A percentile compares a stretch with the other conserved stretches of the same genome.
Evolutionary conservation across 1,140 invertebrate species (phyloP).

Genomic region (Idris sp.): DNA sequence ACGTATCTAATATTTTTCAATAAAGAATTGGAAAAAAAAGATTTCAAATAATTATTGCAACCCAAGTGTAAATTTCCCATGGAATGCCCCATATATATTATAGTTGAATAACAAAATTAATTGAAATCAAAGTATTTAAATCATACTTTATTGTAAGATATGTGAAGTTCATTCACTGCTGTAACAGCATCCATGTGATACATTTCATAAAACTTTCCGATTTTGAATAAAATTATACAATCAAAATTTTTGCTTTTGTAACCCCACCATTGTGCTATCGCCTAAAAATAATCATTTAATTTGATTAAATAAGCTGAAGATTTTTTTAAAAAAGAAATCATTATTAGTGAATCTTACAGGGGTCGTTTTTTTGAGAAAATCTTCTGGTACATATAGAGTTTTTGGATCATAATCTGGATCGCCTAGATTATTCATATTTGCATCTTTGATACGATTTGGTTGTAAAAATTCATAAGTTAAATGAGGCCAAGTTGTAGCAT

Average conservation of each 20-base stretch:
- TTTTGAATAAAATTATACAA: slow-evolving; percentile 97
- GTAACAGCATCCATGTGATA: slow-evolving; percentile 99
- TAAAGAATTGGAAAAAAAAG: no score
- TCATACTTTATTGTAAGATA: slow-evolving; percentile 96
- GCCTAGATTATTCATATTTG: slow-evolving; percentile 80
- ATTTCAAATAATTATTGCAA: no score
- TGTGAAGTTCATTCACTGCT: slow-evolving; percentile 91
- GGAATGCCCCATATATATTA: no score
- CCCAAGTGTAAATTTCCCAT: no score
- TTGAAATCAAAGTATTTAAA: no score
- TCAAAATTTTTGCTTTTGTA: slow-evolving; percentile 94
- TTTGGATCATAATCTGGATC: slow-evolving; percentile 92
- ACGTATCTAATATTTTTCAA: no score
- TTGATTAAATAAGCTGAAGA: no score
- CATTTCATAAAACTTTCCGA: slow-evolving; percentile 99
- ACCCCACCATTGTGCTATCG: slow-evolving; percentile 97
- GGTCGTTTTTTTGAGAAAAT: slow-evolving; percentile 86
- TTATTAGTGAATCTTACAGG: slow-evolving; percentile 87
- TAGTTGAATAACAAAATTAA: no score
- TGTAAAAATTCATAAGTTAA: slow-evolving; percentile 89
- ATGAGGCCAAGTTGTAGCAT: slow-evolving; percentile 84
- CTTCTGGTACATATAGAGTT: slow-evolving; percentile 90
- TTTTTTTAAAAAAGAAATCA: no score
- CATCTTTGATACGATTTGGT: slow-evolving; percentile 89
- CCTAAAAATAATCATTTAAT: no score